These are phyloP conservation scores for Decapterus maruadsi DNA, from an alignment of 2,797 vertebrate genomes.

Conservation along the genomic window DNA sequence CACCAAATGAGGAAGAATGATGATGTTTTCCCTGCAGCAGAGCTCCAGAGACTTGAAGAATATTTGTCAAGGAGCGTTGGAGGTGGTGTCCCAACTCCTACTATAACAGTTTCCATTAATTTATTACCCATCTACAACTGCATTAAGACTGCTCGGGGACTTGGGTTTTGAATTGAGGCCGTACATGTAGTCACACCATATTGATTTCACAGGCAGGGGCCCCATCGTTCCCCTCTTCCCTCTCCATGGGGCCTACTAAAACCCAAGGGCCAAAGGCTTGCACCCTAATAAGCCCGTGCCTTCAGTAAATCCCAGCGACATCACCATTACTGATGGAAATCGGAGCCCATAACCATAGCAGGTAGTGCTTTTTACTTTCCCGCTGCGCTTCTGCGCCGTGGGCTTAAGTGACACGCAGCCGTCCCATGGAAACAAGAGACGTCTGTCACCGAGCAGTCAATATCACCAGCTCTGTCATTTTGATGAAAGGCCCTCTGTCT, in stretches of 20 bases:
- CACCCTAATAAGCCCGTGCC: conserved; percentile 6
- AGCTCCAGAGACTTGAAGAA: neutral
- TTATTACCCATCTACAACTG: neutral
- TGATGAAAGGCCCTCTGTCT: conserved; percentile 62
- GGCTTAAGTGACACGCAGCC: conserved; percentile 49
- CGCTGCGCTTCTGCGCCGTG: conserved; percentile 16
- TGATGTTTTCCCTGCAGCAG: neutral
- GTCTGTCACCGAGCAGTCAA: conserved; percentile 50
- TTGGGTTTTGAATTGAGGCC: conserved; percentile 4
- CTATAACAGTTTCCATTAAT: neutral
- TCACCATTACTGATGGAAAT: conserved; percentile 32
- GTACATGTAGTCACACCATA: conserved; percentile 16
- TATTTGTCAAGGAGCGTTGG: neutral
- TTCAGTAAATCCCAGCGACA: conserved; percentile 13
- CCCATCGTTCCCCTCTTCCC: neutral
- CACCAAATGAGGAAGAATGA: neutral
- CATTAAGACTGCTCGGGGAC: neutral
- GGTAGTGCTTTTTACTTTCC: conserved; percentile 2
- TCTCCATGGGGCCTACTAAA: conserved; percentile 20
- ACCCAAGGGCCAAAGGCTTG: neutral
- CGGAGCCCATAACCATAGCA: conserved; percentile 5
- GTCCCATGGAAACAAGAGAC: conserved; percentile 45
- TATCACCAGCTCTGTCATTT: conserved; percentile 56
- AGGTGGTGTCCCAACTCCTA: neutral
- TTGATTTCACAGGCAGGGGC: conserved; percentile 45